Evolutionary conservation across 2,113 vertebrate genomes (phyloP), one percentile per base, ranked within the genome.

Genomic region (Brachypteracias leptosomus): DNA sequence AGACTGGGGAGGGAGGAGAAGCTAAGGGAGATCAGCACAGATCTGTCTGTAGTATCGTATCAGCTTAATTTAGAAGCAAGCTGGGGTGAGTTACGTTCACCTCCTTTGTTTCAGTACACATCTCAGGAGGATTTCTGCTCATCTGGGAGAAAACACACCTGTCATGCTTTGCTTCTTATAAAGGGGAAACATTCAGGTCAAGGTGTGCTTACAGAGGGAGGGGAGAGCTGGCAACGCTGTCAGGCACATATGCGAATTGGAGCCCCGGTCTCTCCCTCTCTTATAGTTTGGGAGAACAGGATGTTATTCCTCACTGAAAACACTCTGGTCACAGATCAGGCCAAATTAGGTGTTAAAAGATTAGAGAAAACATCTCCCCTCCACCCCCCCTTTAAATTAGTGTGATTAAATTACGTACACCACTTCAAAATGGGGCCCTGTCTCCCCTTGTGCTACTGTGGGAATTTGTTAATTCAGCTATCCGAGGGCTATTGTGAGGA

Each of bases 381-480:
- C 10, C 22, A 14, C 12, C 10, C 31, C 33, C 26, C 42, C 71
- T 83, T 87, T 93, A 92, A 93, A 94, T 96, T 74, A 95, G 55
- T 4, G 33, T 88, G 73, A 95, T 92, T 97, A 91, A 93, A 95
- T 96, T 94, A 91, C 58, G 62, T 87, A 93, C 82, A 89, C 59
- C 3, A 14, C 68, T 85, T 90, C 92, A 94, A 79, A 68, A 95
- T 55, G 61, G 80, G 91, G 78, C 74, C 84, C 85, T 8, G 3
- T 90, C 85, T 90, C 84, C 72, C 71, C 81, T 94, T 2, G 21
- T 58, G 86, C 62, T 88, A 95, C 94, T 91, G 59, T 83, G 93
- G 95, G 94, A 92, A 95, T 95, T 96, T 93, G 92, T 94, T 96
- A 95, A 96, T 88, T 95, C 87, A 58, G 86, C 88, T 96, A 97